phyloP scores from a whole-genome alignment of 1,140 invertebrate species.

The Reticulitermes speratus region DNA sequence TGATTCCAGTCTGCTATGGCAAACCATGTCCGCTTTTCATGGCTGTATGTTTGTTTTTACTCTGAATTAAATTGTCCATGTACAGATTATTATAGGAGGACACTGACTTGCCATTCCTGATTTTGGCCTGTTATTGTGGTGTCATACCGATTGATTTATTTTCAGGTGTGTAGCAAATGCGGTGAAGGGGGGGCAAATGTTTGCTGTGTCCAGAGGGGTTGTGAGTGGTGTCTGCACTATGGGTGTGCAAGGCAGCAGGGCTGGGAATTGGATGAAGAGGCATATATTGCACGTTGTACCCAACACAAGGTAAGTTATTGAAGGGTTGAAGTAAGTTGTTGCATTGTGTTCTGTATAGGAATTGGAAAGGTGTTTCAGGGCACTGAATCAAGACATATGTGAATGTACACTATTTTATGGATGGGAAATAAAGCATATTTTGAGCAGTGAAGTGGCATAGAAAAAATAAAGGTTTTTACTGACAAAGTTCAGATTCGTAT shows the following conservation, averaged over 20 bases:
- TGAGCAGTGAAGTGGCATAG: too few species aligned
- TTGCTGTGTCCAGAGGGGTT: constrained; percentile 39
- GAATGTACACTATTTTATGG: not conserved
- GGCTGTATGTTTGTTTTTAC: too few species aligned
- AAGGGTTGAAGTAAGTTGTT: not conserved
- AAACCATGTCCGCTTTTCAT: too few species aligned
- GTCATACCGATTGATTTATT: not conserved
- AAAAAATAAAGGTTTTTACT: too few species aligned
- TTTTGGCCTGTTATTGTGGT: too few species aligned
- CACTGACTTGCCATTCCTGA: too few species aligned
- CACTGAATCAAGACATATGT: not conserved
- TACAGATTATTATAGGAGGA: too few species aligned
- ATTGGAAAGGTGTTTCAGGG: too few species aligned
- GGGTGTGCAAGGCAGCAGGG: constrained; percentile 37
- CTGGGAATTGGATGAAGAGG: constrained; percentile 37
- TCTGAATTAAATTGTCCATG: too few species aligned
- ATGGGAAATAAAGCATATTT: too few species aligned
- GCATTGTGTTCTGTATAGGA: not conserved
- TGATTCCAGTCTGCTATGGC: too few species aligned
- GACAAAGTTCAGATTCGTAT: too few species aligned
- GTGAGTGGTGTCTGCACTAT: constrained; percentile 39
- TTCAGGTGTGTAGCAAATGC: constrained; percentile 32
- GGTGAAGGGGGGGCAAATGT: constrained; percentile 39
- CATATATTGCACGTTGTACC: constrained; percentile 35
- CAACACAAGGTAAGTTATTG: constrained; percentile 34